These are phyloP conservation scores for Auanema freiburgensis DNA, from an alignment of 2,888 invertebrate species.

Conservation along the genomic window DNA sequence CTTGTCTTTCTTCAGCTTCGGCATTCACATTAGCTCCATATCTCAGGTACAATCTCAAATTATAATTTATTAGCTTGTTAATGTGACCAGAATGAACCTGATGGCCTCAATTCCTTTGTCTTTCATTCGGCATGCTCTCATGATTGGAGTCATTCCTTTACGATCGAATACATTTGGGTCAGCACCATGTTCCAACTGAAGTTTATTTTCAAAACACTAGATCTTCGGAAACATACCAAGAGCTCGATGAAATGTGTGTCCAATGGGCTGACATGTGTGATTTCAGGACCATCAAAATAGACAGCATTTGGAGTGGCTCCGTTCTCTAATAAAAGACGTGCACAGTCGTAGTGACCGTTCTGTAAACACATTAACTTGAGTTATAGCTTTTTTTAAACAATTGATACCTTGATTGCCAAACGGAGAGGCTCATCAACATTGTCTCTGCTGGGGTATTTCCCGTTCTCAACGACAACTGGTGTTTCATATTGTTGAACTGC, in stretches of 20 bases:
- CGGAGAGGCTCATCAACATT: slow-evolving; percentile 80
- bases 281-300: slow-evolving; percentile 71
- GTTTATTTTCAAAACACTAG: not conserved
- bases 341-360: slow-evolving; percentile 68
- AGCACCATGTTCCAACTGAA: slow-evolving; percentile 79
- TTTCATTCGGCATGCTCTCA: slow-evolving; percentile 83
- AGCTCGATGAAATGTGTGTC: slow-evolving; percentile 76
- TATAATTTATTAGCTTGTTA: not conserved
- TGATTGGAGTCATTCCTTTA: slow-evolving; percentile 83
- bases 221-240: slow-evolving; percentile 66
- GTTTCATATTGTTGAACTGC: slow-evolving; percentile 46
- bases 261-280: slow-evolving; percentile 80
- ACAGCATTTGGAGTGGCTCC: slow-evolving; percentile 87
- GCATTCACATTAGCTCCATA: slow-evolving; percentile 85
- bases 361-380: slow-evolving; percentile 14
- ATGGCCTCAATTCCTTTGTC: slow-evolving; percentile 74
- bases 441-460: slow-evolving; percentile 59
- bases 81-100: slow-evolving; percentile 59
- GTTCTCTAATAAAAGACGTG: slow-evolving; percentile 75
- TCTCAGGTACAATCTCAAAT: slow-evolving; percentile 26
- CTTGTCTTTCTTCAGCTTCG: slow-evolving; percentile 80
- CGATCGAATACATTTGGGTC: slow-evolving; percentile 84
- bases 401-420: slow-evolving; percentile 75
- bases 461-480: slow-evolving; percentile 34
- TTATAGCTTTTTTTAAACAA: not conserved